Conservation (phyloP, 2,797 vertebrate genomes). For the Pseudochirops cupreus region DNA sequence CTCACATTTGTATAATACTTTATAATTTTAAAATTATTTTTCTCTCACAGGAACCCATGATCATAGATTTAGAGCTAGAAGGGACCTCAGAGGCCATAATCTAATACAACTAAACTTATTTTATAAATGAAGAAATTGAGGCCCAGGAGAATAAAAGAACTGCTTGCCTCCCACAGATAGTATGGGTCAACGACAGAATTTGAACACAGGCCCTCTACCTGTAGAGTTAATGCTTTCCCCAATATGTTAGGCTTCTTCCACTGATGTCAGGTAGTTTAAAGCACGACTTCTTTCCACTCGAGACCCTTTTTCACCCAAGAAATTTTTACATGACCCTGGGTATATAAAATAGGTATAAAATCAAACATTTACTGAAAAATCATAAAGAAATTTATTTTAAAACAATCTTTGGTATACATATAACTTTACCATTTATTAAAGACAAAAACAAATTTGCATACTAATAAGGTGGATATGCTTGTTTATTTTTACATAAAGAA, state of each 20-base stretch:
- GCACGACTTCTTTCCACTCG: too few species aligned
- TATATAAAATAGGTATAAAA: too few species aligned
- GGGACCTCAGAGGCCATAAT: not conserved
- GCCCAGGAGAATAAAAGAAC: not conserved
- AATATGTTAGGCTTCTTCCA: not conserved
- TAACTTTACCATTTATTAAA: too few species aligned
- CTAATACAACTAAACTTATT: not conserved
- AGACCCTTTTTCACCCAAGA: too few species aligned
- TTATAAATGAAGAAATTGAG: not conserved
- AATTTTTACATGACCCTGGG: too few species aligned
- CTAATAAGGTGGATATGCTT: too few species aligned
- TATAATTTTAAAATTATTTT: not conserved
- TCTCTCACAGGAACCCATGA: not conserved
- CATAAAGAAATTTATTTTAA: too few species aligned
- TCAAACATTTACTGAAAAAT: too few species aligned
- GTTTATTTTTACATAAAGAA: too few species aligned
- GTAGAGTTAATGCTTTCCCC: not conserved
- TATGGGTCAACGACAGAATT: not conserved
- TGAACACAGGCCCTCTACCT: not conserved
- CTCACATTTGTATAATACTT: not conserved
- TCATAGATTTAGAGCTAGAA: not conserved
- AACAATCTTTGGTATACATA: too few species aligned
- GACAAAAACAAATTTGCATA: too few species aligned
- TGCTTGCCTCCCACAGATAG: not conserved
- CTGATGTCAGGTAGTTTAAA: slow-evolving; percentile 26